Conservation (phyloP, 2,888 invertebrate genomes). For the Erebia palarica region DNA sequence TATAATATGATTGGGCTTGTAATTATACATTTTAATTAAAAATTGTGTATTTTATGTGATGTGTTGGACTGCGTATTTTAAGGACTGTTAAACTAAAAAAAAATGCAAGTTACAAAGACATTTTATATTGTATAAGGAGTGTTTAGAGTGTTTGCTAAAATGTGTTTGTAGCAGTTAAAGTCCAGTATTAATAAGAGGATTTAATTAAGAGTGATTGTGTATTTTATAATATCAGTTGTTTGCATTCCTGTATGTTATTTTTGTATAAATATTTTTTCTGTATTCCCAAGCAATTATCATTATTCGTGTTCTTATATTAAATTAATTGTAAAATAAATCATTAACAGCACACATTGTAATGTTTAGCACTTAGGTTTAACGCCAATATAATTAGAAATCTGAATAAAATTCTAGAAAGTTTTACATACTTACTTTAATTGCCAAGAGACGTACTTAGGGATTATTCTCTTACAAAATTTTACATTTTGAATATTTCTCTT, state of each 20-base stretch:
- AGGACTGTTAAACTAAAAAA: not conserved
- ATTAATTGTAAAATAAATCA: not conserved
- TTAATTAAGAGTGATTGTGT: conserved; percentile 25
- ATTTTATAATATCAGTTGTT: conserved; percentile 11
- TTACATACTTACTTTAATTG: not conserved
- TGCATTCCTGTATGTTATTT: conserved; percentile 29
- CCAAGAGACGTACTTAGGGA: not conserved
- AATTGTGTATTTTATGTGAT: too few relatives aligned
- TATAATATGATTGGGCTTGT: not conserved
- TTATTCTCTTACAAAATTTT: not conserved
- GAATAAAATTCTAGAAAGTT: not conserved
- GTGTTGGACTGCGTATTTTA: too few relatives aligned
- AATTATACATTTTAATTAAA: not conserved
- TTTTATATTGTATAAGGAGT: conserved; percentile 20
- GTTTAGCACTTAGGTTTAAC: conserved; percentile 16
- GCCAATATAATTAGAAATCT: not conserved
- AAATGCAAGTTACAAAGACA: conserved; percentile 35
- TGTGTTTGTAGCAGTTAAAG: conserved; percentile 24
- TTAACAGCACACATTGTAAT: conserved; percentile 21
- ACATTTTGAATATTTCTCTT: conserved; percentile 3
- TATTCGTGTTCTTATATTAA: conserved; percentile 1
- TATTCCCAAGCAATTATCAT: conserved; percentile 11
- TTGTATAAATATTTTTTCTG: conserved; percentile 12
- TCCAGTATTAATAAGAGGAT: conserved; percentile 38
- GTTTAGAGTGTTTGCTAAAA: conserved; percentile 25